Evolutionary conservation across 1,140 invertebrate species (phyloP), one percentile per base, ranked within the genome.

Genomic region (Dendroctonus ponderosae): DNA sequence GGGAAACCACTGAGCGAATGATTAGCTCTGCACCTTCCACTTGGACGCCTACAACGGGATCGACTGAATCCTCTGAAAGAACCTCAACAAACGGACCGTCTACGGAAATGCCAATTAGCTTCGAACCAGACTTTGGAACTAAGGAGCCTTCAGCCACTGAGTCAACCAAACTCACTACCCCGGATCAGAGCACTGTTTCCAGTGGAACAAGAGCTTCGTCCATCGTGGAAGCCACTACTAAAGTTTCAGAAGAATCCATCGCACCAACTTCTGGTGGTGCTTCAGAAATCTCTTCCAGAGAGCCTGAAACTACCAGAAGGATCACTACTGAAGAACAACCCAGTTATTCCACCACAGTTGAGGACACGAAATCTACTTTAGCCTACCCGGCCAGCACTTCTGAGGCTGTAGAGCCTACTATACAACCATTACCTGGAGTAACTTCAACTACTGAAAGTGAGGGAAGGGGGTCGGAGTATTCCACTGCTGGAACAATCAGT

Each of bases 271-370:
- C 15, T 14, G 50, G 50, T n/a, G 26, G 7, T 14, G 3, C 15
- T 52, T 8, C 11, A 52, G 50, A 15, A 52, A 52, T 1, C 5
- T n/a, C 50, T 52, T 52, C 50, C 15, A 52, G 11, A 52, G 50
- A 52, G 50, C n/a, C 50, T 15, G 50, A 37, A 52, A 46, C 12
- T 46, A 46, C 8, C 12, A 12, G 44, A 46, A 9, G 9, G 2
- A 46, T 11, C 3, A 46, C 44, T 3, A 46, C 44, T 11, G 44
- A 46, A 12, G 12, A 46, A 46, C 44, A 46, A 46, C 44, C 3
- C 2, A 46, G 44, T 46, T 46, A 9, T 12, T 46, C 9, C 5
- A 11, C 9, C 2, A 46, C 9, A 46, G 12, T 5, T 12, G 12
- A 46, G 9, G 9, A 46, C 2, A 46, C 44, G 12, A 4, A 11